Conservation (phyloP, 2,888 invertebrate species). For the Erpobdella octoculata region DNA sequence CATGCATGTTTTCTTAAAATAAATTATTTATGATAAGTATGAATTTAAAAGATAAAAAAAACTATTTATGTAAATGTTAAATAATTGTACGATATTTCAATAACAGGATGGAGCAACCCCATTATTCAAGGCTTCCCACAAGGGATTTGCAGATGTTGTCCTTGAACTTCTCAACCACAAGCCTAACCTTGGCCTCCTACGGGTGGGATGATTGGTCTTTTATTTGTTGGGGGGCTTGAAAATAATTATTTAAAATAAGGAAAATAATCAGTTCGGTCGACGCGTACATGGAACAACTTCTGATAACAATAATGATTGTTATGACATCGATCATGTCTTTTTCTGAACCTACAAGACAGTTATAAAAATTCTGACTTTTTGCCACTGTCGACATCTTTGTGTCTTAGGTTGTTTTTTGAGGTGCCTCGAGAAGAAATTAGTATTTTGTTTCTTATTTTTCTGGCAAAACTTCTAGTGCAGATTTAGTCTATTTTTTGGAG, state of each 20-base stretch:
- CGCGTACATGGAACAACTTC: background rate
- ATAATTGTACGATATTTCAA: too few relatives aligned
- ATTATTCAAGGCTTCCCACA: slow-evolving; percentile 88
- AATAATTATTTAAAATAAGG: too few relatives aligned
- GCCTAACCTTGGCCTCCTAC: slow-evolving; percentile 60
- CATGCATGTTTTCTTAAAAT: too few relatives aligned
- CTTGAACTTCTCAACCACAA: slow-evolving; percentile 64
- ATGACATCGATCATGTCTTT: background rate
- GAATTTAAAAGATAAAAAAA: too few relatives aligned
- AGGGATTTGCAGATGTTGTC: slow-evolving; percentile 79
- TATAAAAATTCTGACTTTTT: background rate
- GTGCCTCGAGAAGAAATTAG: too few relatives aligned
- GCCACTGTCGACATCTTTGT: background rate
- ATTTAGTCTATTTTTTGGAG: too few relatives aligned
- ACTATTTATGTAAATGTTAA: too few relatives aligned
- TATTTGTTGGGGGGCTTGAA: background rate
- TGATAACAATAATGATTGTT: background rate
- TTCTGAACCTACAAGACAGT: background rate
- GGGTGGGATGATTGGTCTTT: slow-evolving; percentile 57
- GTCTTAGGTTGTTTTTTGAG: too few relatives aligned
- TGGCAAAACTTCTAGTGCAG: too few relatives aligned
- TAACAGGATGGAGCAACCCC: slow-evolving; percentile 64
- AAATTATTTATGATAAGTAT: too few relatives aligned
- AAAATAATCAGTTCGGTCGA: too few relatives aligned
- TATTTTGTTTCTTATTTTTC: too few relatives aligned